Conservation (phyloP, 2,797 vertebrate genomes). For the Poeciliopsis gracilis region DNA sequence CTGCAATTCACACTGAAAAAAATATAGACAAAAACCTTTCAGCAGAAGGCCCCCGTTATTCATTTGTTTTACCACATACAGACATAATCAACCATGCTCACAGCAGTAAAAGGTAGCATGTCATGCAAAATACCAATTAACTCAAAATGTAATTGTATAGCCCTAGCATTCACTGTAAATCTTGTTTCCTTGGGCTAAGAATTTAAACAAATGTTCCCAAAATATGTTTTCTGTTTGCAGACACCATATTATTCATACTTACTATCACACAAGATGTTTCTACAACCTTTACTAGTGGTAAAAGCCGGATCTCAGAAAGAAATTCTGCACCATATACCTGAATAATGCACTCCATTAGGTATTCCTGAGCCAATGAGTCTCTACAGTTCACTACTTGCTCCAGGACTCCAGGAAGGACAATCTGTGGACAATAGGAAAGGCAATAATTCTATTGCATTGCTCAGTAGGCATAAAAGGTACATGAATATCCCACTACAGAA, state of each 20-base stretch:
- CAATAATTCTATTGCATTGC: neutral
- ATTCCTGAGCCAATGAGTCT: constrained; percentile 97
- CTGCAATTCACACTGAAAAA: neutral
- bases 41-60: neutral
- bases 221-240: neutral
- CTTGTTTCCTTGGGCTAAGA: neutral
- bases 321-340: constrained; percentile 81
- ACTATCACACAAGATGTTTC: neutral
- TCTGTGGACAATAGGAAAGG: constrained; percentile 69
- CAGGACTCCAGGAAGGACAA: constrained; percentile 93
- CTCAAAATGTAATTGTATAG: neutral
- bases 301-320: neutral
- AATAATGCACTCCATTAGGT: constrained; percentile 99
- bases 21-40: neutral
- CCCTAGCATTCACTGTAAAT: neutral
- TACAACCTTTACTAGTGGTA: neutral
- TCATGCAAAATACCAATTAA: neutral
- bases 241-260: neutral
- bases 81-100: neutral
- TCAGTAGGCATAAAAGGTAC: neutral
- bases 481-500: neutral
- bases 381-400: constrained; percentile 99
- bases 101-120: neutral
- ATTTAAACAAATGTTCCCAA: neutral
- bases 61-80: neutral